Percentiles rank a stretch among this genome's conserved stretches.
Conservation (phyloP, 2,888 invertebrate species). For the Acrocera orbiculus region DNA sequence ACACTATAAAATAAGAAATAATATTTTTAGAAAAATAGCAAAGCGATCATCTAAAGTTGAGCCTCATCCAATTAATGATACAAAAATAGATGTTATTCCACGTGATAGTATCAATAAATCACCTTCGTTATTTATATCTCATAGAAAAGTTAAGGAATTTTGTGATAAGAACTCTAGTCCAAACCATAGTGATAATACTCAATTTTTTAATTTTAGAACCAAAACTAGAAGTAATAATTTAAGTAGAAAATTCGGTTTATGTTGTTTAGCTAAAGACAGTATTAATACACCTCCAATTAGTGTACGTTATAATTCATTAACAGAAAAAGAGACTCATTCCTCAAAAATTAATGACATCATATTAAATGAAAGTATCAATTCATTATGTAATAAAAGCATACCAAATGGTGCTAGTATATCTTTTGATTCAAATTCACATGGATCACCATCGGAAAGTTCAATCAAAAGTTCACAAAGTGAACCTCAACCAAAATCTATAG, state of each 20-base stretch:
- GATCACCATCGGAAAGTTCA: conserved; percentile 24
- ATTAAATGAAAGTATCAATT: no score
- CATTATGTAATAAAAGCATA: no score
- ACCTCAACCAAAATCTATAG: conserved; percentile 23
- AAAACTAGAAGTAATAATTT: conserved; percentile 22
- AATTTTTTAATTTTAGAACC: conserved; percentile 6
- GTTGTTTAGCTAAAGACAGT: conserved; percentile 28
- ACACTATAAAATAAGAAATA: no score
- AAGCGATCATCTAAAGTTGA: conserved; percentile 30
- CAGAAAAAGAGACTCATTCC: no score
- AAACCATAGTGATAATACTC: conserved; percentile 5
- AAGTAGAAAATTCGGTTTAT: conserved; percentile 29
- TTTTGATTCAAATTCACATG: conserved; percentile 20
- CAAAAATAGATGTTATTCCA: no score
- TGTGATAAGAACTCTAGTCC: no score
- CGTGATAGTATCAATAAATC: no score
- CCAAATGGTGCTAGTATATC: no score
- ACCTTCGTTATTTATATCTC: no score
- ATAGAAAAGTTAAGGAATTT: no score
- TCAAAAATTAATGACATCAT: no score
- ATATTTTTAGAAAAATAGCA: no score
- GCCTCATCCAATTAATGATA: conserved; percentile 28
- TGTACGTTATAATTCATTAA: conserved; percentile 28
- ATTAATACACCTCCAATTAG: conserved; percentile 27
- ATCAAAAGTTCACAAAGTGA: conserved; percentile 16